Evolutionary conservation across 2,888 invertebrate genomes (phyloP).

Genomic region (Parnassius glacialis): DNA sequence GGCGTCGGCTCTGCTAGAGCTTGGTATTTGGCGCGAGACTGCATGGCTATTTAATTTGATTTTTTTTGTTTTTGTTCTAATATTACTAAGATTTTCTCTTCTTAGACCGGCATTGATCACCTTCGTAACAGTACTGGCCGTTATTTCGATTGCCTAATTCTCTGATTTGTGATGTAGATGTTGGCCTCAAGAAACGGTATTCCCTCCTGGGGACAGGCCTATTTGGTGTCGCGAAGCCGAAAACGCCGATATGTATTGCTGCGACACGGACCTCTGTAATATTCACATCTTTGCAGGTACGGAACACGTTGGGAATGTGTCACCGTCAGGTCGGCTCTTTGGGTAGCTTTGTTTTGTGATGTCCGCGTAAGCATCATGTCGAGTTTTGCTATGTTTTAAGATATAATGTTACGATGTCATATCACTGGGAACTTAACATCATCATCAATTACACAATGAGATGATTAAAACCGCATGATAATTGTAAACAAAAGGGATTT

Average conservation of each 20-base stretch:
- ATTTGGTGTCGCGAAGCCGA: constrained; percentile 81
- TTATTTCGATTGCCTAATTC: constrained; percentile 46
- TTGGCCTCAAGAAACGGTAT: constrained; percentile 79
- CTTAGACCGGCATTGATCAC: constrained; percentile 77
- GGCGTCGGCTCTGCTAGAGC: constrained; percentile 38
- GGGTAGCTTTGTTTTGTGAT: constrained; percentile 70
- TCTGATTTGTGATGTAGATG: constrained; percentile 79
- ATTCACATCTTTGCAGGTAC: constrained; percentile 65
- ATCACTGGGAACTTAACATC: constrained; percentile 9
- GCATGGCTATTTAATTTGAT: constrained; percentile 62
- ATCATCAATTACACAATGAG: neutral
- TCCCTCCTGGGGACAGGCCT: constrained; percentile 82
- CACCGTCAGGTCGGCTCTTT: constrained; percentile 47
- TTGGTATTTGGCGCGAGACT: constrained; percentile 62
- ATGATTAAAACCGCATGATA: constrained; percentile 20
- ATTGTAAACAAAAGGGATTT: constrained; percentile 5
- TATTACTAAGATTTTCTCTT: constrained; percentile 61
- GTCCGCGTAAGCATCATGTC: constrained; percentile 57
- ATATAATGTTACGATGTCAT: constrained; percentile 10
- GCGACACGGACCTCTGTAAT: constrained; percentile 87
- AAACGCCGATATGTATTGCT: constrained; percentile 79
- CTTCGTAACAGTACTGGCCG: constrained; percentile 35
- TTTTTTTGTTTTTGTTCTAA: constrained; percentile 56
- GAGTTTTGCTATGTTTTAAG: constrained; percentile 17
- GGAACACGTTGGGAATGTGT: constrained; percentile 57